Base-by-base conservation (phyloP, 2,888 invertebrate species). In the Ferrisia virgata region DNA sequence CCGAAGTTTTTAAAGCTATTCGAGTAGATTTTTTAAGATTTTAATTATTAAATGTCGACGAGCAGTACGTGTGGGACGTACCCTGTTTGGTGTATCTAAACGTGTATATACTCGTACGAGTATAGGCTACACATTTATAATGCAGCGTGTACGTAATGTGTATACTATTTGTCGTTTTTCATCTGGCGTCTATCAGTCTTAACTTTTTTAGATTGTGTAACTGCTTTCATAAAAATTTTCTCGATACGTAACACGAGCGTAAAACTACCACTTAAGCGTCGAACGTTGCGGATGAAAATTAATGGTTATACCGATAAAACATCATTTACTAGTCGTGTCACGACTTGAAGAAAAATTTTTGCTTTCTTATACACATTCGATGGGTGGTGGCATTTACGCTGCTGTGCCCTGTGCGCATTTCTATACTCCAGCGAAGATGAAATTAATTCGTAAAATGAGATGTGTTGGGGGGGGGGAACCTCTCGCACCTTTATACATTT, bases 381-480 rank as follows among this genome's bases (percentile, higher is more conserved):
- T 22, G 53, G 22, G 36, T 72, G 15, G 18, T 64, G 64, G 15
- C 15, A 64, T 64, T 64, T 39, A 11, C 6, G 39, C n/a, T n/a
- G n/a, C n/a, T n/a, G n/a, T n/a, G n/a, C n/a, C 11, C 1, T 69
- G 64, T 15, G 31, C 28, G 5, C 28, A 15, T 69, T 18, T 36
- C 9, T 9, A 9, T 36, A 18, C 15, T 76, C 36, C 8, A 25
- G 58, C 31, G 31, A 76, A 36, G 36, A 76, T 76, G 33, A 36
- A 76, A 76, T 76, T 76, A 76, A 76, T 76, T 76, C 28, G 72
- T 36, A 36, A 76, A 76, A 76, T 76, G 31, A 36, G 72, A 76
- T 18, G 18, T 9, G 72, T n/a, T 76, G n/a, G 33, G 36, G 15
- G n/a, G 33, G 36, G 15, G 18, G 15, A 69, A 22, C 53, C 22